Conservation (phyloP, 2,797 vertebrate species). For the Mus minutoides region DNA sequence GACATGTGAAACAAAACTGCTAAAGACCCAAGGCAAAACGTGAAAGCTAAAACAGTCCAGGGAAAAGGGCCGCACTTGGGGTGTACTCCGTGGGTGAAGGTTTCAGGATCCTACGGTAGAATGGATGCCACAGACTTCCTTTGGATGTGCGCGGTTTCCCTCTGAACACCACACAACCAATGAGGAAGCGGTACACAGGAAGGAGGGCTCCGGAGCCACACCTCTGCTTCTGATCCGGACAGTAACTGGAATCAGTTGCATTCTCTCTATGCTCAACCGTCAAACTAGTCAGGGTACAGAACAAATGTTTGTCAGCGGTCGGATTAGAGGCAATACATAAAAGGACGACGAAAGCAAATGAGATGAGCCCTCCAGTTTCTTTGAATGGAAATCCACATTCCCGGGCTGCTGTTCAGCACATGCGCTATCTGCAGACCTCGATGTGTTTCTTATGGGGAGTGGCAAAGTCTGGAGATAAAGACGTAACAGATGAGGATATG, state of each 20-base stretch:
- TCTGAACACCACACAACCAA: background rate
- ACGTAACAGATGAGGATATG: background rate
- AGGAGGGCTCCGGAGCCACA: background rate
- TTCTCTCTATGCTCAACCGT: background rate
- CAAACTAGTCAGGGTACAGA: background rate
- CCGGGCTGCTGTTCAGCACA: background rate
- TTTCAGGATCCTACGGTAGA: background rate
- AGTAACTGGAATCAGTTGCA: background rate
- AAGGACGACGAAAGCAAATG: background rate
- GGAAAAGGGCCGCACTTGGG: background rate
- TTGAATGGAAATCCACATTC: background rate
- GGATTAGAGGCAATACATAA: background rate
- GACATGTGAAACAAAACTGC: background rate
- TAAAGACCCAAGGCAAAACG: conserved; percentile 28
- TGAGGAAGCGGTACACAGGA: background rate
- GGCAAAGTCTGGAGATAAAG: background rate
- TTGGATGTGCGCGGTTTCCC: background rate
- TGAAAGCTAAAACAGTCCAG: background rate
- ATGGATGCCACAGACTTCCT: background rate
- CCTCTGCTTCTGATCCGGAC: conserved; percentile 29
- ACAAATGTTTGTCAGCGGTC: conserved; percentile 25
- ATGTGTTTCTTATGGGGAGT: background rate
- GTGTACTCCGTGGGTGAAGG: background rate
- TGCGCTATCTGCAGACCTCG: background rate
- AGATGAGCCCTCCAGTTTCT: background rate